These are phyloP conservation scores for Labrus mixtus DNA, from an alignment of 2,113 vertebrate species.

Conservation along the genomic window DNA sequence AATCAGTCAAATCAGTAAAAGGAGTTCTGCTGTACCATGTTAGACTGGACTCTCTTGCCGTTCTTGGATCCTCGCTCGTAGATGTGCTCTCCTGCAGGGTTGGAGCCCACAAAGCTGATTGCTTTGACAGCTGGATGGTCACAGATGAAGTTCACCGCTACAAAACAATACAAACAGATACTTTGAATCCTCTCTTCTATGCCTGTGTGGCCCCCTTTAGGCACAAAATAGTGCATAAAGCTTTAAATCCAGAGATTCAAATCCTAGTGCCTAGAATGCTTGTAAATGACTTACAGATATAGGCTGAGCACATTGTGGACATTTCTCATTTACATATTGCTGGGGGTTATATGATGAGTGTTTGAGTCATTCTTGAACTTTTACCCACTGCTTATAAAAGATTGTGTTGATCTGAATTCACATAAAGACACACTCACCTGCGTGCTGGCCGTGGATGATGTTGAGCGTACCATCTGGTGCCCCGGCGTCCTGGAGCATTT, in stretches of 20 bases:
- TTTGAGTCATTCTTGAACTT: conserved; percentile 37
- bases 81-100: conserved; percentile 94
- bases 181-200: conserved; percentile 35
- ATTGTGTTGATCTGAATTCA: conserved; percentile 2
- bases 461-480: conserved; percentile 94
- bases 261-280: conserved; percentile 21
- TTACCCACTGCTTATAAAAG: conserved; percentile 11
- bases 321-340: conserved; percentile 39
- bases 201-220: not conserved
- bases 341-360: conserved; percentile 31
- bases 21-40: conserved; percentile 87
- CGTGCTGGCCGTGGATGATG: conserved; percentile 95
- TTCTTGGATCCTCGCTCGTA: conserved; percentile 90
- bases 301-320: conserved; percentile 37
- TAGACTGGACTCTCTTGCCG: conserved; percentile 98
- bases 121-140: conserved; percentile 96
- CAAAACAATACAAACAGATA: conserved; percentile 68
- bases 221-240: conserved; percentile 15
- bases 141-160: conserved; percentile 97
- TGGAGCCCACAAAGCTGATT: conserved; percentile 99
- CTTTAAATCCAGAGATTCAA: conserved; percentile 21
- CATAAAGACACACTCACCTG: conserved; percentile 81
- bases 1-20: not conserved
- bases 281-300: conserved; percentile 36
- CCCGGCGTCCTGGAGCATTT: conserved; percentile 93